Conservation (phyloP, 2,888 invertebrate species). For the Tenthredo livida region DNA sequence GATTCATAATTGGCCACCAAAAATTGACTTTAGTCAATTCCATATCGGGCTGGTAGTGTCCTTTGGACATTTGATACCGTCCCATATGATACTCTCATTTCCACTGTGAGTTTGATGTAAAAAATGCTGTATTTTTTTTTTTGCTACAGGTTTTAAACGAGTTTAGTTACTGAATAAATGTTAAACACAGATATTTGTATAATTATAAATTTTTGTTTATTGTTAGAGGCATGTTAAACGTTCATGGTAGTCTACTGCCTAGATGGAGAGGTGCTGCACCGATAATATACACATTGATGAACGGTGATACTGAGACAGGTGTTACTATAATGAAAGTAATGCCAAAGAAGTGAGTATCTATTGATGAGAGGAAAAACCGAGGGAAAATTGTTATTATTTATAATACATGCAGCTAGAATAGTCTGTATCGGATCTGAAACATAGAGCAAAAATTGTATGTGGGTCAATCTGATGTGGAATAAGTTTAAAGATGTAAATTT, state of each 20-base stretch:
- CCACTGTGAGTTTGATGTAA: conserved; percentile 83
- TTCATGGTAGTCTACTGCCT: conserved; percentile 95
- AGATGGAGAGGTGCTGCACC: conserved; percentile 97
- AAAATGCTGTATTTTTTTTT: background rate
- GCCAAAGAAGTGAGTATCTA: conserved; percentile 82
- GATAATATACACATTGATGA: conserved; percentile 90
- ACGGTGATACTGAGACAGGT: conserved; percentile 90
- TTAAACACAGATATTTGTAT: conserved; percentile 37
- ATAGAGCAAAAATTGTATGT: background rate
- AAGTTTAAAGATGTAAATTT: conserved; percentile 50
- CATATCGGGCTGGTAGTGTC: conserved; percentile 95
- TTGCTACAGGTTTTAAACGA: background rate
- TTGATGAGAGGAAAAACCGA: no score
- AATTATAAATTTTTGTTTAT: conserved; percentile 64
- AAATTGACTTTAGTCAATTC: conserved; percentile 80
- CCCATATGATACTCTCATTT: conserved; percentile 87
- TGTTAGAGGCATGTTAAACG: conserved; percentile 92
- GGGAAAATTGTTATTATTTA: no score
- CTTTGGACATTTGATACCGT: conserved; percentile 94
- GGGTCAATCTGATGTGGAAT: background rate
- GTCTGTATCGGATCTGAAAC: background rate
- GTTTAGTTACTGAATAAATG: conserved; percentile 1
- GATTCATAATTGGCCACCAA: conserved; percentile 85
- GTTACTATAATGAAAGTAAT: conserved; percentile 93
- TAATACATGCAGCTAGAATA: background rate